These are phyloP conservation scores for Aleadryas rufinucha DNA, from an alignment of 2,113 vertebrate genomes.

Conservation along the genomic window DNA sequence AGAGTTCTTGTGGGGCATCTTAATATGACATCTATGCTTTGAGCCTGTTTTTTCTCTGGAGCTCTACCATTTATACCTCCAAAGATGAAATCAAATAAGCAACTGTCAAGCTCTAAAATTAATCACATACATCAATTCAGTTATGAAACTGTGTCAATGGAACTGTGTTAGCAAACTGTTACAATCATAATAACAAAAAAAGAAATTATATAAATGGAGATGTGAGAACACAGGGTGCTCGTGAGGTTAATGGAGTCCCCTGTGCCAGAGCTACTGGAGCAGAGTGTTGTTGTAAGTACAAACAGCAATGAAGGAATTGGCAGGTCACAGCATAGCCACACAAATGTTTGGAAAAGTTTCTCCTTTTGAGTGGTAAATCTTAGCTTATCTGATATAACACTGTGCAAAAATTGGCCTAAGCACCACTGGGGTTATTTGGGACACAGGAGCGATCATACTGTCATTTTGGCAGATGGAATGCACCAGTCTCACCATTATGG, in stretches of 20 bases:
- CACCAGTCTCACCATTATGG: fast-evolving
- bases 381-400: not conserved
- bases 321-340: not conserved
- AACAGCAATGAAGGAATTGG: not conserved
- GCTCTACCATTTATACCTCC: not conserved
- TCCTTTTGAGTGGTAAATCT: not conserved
- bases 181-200: not conserved
- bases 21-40: not conserved
- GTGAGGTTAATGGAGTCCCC: not conserved
- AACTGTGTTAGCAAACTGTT: not conserved
- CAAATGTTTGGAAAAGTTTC: not conserved
- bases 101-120: not conserved
- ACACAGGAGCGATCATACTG: not conserved
- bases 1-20: not conserved
- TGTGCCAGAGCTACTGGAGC: not conserved
- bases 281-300: not conserved
- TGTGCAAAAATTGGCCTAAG: not conserved
- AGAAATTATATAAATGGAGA: not conserved
- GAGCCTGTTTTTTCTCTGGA: not conserved
- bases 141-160: not conserved
- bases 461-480: not conserved
- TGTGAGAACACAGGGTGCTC: not conserved
- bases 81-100: not conserved
- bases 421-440: not conserved
- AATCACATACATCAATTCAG: not conserved